Evolutionary conservation across 2,113 vertebrate species (phyloP).

Genomic region (Rhabdornis inornatus): DNA sequence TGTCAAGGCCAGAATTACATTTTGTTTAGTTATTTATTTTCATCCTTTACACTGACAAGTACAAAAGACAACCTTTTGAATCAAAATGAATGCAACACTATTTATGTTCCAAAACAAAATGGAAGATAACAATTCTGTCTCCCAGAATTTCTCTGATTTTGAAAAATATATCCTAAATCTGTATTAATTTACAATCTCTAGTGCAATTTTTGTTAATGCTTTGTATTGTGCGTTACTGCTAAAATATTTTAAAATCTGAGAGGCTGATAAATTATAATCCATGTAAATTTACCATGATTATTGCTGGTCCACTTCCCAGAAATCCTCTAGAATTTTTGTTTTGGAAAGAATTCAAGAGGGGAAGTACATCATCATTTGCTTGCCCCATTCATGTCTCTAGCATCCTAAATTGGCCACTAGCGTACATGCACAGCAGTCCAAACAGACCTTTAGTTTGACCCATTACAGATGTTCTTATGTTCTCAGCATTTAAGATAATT

Average conservation of each 20-base stretch:
- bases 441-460: neutral
- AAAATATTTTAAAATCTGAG: neutral
- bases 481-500: conserved; percentile 11
- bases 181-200: neutral
- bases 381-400: neutral
- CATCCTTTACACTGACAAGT: neutral
- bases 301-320: neutral
- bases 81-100: neutral
- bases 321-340: neutral
- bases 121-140: neutral
- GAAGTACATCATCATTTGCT: neutral
- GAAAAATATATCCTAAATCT: neutral
- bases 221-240: neutral
- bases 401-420: neutral
- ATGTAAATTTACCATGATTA: neutral
- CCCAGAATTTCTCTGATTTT: neutral
- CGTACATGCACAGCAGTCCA: neutral
- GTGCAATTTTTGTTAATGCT: neutral
- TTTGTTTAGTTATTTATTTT: neutral
- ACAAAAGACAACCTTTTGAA: neutral
- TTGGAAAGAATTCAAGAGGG: neutral
- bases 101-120: neutral
- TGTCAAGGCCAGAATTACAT: neutral
- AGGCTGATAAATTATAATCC: neutral
- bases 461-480: neutral